A percentile compares a stretch with the other conserved stretches of the same genome.
These are phyloP conservation scores for Epsilonema sp. DNA, from an alignment of 2,888 invertebrate species.

Conservation along the genomic window DNA sequence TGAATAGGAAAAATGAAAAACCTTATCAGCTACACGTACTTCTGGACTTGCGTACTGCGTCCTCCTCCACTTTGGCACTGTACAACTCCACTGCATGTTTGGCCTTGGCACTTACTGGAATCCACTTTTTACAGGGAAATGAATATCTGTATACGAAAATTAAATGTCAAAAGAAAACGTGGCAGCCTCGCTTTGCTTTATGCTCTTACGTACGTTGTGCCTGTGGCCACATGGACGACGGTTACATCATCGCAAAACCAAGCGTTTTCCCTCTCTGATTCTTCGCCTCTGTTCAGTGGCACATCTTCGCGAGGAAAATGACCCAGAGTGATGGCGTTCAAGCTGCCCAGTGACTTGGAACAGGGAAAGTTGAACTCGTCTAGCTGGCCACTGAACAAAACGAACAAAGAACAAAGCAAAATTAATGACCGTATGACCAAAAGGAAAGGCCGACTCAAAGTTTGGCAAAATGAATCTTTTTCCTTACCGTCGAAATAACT, in stretches of 20 bases:
- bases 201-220: neutral
- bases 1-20: too few relatives aligned
- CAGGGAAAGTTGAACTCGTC: neutral
- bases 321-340: neutral
- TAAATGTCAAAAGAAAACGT: too few relatives aligned
- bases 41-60: too few relatives aligned
- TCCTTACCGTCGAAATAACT: neutral
- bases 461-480: neutral
- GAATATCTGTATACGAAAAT: too few relatives aligned
- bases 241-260: neutral
- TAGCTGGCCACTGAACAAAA: neutral
- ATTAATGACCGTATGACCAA: too few relatives aligned
- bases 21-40: too few relatives aligned
- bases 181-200: too few relatives aligned
- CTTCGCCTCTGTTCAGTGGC: neutral
- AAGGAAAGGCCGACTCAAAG: neutral
- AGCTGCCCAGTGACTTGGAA: neutral
- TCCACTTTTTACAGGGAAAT: neutral
- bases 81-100: neutral
- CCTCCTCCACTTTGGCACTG: neutral
- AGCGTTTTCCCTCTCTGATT: constrained; percentile 1
- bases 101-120: neutral
- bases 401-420: too few relatives aligned
- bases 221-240: neutral
- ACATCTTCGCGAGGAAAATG: neutral